Percentiles rank a stretch among this genome's conserved stretches.
Conservation (phyloP, 2,113 vertebrate genomes). For the Phocoena phocoena region DNA sequence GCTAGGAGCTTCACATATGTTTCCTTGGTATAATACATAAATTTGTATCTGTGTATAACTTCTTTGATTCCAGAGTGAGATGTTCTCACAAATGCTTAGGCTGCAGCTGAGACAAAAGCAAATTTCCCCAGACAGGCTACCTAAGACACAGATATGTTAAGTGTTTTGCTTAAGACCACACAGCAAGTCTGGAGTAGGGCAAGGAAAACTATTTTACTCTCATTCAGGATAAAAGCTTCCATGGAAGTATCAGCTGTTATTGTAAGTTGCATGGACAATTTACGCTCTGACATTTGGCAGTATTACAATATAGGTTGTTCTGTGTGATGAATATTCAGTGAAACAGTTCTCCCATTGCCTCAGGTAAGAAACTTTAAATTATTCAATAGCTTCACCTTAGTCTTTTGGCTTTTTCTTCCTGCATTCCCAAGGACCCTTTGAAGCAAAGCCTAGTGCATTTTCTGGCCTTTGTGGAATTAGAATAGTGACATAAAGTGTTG, state of each 20-base stretch:
- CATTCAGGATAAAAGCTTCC: neutral
- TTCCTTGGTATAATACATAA: constrained; percentile 6
- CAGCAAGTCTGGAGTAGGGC: neutral
- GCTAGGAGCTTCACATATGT: constrained; percentile 2
- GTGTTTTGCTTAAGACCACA: neutral
- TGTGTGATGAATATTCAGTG: constrained; percentile 4
- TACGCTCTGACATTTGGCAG: neutral
- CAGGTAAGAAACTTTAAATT: neutral
- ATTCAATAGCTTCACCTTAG: constrained; percentile 33
- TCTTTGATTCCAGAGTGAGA: neutral
- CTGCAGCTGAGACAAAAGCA: neutral
- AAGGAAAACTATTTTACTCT: neutral
- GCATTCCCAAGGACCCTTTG: neutral
- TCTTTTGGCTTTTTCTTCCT: neutral
- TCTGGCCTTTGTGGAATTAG: neutral
- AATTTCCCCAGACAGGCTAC: neutral
- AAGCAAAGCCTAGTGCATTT: neutral
- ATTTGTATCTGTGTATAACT: neutral
- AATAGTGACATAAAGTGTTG: neutral
- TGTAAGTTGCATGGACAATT: neutral
- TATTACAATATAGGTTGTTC: neutral
- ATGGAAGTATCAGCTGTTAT: neutral
- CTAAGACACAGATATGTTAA: neutral
- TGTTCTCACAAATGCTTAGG: neutral
- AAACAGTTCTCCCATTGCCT: neutral